These are phyloP conservation scores for Nomada hirtipes DNA, from an alignment of 2,888 invertebrate species.

Conservation along the genomic window DNA sequence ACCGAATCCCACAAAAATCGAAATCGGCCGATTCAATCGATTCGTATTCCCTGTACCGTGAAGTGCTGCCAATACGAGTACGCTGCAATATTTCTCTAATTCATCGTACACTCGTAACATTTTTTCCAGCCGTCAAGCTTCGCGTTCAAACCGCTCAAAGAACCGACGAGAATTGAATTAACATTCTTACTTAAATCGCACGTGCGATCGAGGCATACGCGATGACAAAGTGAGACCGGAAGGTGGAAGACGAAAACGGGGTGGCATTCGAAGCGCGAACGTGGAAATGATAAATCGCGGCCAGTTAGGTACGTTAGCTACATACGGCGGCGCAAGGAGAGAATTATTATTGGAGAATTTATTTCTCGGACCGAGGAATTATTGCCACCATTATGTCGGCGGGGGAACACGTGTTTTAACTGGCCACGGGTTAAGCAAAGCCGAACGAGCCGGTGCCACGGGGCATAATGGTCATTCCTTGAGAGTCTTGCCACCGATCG, in stretches of 20 bases:
- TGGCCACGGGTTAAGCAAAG: conserved; percentile 69
- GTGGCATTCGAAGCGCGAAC: conserved; percentile 70
- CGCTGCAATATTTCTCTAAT: neutral
- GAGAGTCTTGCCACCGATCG: conserved; percentile 48
- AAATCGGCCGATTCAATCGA: no score
- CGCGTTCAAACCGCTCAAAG: neutral
- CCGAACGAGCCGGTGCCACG: conserved; percentile 49
- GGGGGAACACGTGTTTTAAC: conserved; percentile 80
- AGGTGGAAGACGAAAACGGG: conserved; percentile 52
- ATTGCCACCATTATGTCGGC: conserved; percentile 80
- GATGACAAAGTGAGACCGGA: conserved; percentile 45
- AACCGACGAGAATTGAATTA: neutral
- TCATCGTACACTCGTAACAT: neutral
- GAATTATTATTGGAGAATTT: conserved; percentile 83
- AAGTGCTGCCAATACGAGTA: neutral
- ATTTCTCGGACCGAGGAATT: conserved; percentile 78
- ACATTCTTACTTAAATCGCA: neutral
- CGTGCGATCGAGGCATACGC: neutral
- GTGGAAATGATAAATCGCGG: conserved; percentile 81
- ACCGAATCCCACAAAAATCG: no score
- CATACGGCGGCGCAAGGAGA: conserved; percentile 77
- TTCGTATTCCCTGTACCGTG: no score
- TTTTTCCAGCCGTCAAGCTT: neutral
- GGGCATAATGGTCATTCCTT: conserved; percentile 69
- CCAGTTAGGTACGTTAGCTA: conserved; percentile 82